Evolutionary conservation across 2,888 invertebrate species (phyloP).

Genomic region (Xanthorhoe designata): DNA sequence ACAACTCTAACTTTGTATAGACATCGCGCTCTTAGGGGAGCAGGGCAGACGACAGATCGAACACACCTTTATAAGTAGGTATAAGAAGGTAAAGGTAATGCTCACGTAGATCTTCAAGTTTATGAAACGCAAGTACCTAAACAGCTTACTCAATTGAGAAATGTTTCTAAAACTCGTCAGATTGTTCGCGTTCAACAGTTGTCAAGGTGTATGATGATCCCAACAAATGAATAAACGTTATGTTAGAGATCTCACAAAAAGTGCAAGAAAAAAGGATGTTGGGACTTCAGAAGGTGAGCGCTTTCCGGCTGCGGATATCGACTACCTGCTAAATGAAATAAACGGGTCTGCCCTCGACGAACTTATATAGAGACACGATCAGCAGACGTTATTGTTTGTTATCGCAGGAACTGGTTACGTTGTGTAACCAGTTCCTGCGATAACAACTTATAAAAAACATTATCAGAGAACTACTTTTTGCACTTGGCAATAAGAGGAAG

Average conservation of each 20-base stretch:
- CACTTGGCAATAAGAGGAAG: constrained; percentile 32
- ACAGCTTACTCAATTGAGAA: background rate
- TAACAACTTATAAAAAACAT: constrained; percentile 39
- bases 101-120: constrained; percentile 9
- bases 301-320: constrained; percentile 70
- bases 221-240: constrained; percentile 52
- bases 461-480: constrained; percentile 39
- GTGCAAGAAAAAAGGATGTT: constrained; percentile 60
- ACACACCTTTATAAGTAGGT: constrained; percentile 31
- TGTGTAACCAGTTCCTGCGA: too few species aligned
- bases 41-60: constrained; percentile 42
- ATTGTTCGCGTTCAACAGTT: constrained; percentile 26
- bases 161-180: constrained; percentile 15
- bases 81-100: background rate
- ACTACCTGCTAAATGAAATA: constrained; percentile 74
- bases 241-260: constrained; percentile 57
- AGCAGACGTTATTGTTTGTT: constrained; percentile 35
- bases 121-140: background rate
- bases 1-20: constrained; percentile 55
- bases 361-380: constrained; percentile 34
- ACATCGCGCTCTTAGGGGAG: constrained; percentile 48
- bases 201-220: constrained; percentile 34
- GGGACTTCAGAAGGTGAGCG: constrained; percentile 62
- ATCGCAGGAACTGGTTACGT: constrained; percentile 42
- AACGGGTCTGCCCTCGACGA: constrained; percentile 55